These are phyloP conservation scores for Campoletis raptor DNA, from an alignment of 2,888 invertebrate species.

Conservation along the genomic window DNA sequence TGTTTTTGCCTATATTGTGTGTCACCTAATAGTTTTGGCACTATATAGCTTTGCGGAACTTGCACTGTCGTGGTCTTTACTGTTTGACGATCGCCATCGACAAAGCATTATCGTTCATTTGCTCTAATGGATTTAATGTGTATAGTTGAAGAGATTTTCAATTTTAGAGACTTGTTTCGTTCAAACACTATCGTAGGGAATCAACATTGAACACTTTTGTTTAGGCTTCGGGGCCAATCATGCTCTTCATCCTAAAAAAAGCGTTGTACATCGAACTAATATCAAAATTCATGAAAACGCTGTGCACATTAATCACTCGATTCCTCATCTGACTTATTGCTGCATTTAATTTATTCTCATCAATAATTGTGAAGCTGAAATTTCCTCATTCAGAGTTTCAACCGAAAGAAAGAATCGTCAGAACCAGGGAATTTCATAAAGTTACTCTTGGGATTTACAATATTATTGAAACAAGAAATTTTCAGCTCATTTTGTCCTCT, in stretches of 20 bases:
- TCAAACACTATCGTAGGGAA: neutral
- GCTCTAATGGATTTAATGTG: slow-evolving; percentile 5
- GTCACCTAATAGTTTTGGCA: slow-evolving; percentile 63
- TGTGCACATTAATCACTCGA: neutral
- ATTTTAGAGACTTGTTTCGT: neutral
- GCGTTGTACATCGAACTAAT: neutral
- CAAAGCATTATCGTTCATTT: slow-evolving; percentile 9
- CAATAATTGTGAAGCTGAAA: neutral
- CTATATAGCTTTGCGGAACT: slow-evolving; percentile 11
- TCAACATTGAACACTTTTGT: neutral
- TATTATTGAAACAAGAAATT: neutral
- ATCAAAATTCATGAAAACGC: neutral
- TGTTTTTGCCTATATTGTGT: slow-evolving; percentile 57
- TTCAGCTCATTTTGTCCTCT: neutral
- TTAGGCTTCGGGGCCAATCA: neutral
- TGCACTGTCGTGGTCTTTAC: slow-evolving; percentile 29
- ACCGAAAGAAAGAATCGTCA: neutral
- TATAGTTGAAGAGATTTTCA: slow-evolving; percentile 16
- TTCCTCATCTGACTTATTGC: neutral
- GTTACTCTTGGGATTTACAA: neutral
- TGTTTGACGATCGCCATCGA: slow-evolving; percentile 39
- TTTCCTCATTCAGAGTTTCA: neutral
- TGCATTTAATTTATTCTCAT: neutral
- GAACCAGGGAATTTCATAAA: neutral
- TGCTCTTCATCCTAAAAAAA: neutral